Conservation (phyloP, 2,797 vertebrate species). For the Ficedula albicollis region DNA sequence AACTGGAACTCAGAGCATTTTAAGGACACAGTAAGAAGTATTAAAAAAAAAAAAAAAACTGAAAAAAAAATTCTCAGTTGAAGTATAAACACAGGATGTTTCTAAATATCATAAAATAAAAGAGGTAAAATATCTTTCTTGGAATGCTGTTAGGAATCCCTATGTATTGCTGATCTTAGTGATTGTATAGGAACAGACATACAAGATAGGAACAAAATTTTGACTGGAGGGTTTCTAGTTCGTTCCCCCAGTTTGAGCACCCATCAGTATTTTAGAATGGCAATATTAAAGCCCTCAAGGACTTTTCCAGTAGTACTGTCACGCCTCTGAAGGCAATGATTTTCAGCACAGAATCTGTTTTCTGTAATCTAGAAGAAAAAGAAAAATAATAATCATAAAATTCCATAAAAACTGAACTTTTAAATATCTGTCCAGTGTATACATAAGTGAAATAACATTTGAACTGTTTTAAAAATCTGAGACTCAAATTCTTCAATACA, state of each 20-base stretch:
- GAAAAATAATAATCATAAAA: neutral
- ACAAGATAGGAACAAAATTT: neutral
- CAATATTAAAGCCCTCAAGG: neutral
- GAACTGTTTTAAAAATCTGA: neutral
- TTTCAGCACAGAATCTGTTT: neutral
- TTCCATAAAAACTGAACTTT: neutral
- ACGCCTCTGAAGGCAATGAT: neutral
- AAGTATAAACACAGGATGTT: neutral
- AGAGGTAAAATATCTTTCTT: neutral
- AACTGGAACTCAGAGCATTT: neutral
- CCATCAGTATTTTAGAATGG: neutral
- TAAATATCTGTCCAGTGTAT: neutral
- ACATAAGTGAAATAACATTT: neutral
- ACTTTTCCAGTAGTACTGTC: neutral
- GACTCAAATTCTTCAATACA: neutral
- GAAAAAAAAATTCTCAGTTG: neutral
- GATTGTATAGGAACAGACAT: neutral
- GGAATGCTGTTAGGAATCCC: neutral
- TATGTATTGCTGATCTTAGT: neutral
- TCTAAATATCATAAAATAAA: neutral
- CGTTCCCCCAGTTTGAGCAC: neutral
- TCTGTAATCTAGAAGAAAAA: neutral
- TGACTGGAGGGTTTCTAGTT: neutral
- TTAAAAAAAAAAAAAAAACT: neutral
- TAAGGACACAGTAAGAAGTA: neutral